A percentile compares a stretch with the other conserved stretches of the same genome.
These are phyloP conservation scores for Rhea pennata DNA, from an alignment of 2,113 vertebrate genomes.

Conservation along the genomic window DNA sequence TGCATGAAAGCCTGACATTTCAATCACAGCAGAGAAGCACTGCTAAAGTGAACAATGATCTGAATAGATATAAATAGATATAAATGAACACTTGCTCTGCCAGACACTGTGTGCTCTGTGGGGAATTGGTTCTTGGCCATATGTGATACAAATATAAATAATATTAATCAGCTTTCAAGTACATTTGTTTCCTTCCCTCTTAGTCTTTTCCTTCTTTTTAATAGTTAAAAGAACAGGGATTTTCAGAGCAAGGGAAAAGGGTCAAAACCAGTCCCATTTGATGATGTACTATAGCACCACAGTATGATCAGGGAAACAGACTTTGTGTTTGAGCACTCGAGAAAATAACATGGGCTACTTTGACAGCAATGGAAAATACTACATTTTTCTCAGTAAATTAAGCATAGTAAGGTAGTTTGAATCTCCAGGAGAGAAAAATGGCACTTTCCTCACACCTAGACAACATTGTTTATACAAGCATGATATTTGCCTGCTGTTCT, in stretches of 20 bases:
- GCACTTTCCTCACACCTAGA: not conserved
- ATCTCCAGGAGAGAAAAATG: not conserved
- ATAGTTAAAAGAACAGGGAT: not conserved
- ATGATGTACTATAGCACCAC: not conserved
- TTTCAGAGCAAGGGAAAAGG: not conserved
- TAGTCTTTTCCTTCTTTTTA: not conserved
- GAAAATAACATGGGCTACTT: not conserved
- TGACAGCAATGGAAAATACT: not conserved
- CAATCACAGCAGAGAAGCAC: not conserved
- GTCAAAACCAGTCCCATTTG: not conserved
- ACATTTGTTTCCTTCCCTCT: not conserved
- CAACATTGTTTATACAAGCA: not conserved
- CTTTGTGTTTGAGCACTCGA: not conserved
- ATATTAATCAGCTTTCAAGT: not conserved
- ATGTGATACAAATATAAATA: slow-evolving; percentile 6
- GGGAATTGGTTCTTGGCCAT: not conserved
- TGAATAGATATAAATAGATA: slow-evolving; percentile 22
- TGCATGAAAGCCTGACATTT: not conserved
- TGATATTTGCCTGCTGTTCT: not conserved
- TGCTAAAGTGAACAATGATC: not conserved
- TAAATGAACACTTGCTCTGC: slow-evolving; percentile 6
- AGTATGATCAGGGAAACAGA: not conserved
- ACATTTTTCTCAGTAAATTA: slow-evolving; percentile 32
- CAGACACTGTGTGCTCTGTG: not conserved
- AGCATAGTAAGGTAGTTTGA: not conserved